Percentiles rank a stretch among this genome's conserved stretches.
These are phyloP conservation scores for Myiothlypis coronata DNA, from an alignment of 2,797 vertebrate species.

Conservation along the genomic window DNA sequence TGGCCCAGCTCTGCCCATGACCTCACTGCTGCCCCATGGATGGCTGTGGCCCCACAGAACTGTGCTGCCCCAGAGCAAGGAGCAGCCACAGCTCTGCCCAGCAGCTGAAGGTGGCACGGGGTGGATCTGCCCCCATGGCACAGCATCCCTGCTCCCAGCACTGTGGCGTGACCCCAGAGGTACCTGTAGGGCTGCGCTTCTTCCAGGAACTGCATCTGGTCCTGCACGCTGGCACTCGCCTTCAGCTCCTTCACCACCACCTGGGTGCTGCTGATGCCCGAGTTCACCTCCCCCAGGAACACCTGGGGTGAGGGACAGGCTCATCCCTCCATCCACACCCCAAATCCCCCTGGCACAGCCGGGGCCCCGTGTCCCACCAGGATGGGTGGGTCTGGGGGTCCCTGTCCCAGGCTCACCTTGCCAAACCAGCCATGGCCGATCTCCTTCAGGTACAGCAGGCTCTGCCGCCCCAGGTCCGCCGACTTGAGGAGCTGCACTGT, in stretches of 20 bases:
- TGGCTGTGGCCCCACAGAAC: rapidly evolving
- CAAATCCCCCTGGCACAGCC: background rate
- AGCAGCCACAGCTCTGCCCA: rapidly evolving
- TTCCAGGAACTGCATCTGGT: constrained; percentile 93
- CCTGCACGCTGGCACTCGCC: constrained; percentile 84
- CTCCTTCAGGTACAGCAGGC: constrained; percentile 93
- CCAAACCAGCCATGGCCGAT: constrained; percentile 97
- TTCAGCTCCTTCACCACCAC: constrained; percentile 97
- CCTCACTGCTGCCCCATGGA: background rate
- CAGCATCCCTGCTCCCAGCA: background rate
- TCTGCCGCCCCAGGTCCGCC: constrained; percentile 85
- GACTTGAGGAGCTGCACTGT: constrained; percentile 88
- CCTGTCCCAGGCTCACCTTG: constrained; percentile 81
- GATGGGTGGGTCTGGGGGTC: background rate
- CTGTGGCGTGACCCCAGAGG: rapidly evolving
- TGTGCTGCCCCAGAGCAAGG: background rate
- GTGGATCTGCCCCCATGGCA: background rate
- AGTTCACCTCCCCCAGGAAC: constrained; percentile 90
- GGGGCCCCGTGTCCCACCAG: rapidly evolving
- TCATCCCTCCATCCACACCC: background rate
- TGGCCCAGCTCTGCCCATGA: background rate
- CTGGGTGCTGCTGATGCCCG: constrained; percentile 83
- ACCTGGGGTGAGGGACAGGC: constrained; percentile 73
- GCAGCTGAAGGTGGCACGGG: rapidly evolving
- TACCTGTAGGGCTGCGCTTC: constrained; percentile 92